A percentile compares a stretch with the other conserved stretches of the same genome.
phyloP scores from a whole-genome alignment of 2,797 vertebrate species.

The Australoheros facetus region DNA sequence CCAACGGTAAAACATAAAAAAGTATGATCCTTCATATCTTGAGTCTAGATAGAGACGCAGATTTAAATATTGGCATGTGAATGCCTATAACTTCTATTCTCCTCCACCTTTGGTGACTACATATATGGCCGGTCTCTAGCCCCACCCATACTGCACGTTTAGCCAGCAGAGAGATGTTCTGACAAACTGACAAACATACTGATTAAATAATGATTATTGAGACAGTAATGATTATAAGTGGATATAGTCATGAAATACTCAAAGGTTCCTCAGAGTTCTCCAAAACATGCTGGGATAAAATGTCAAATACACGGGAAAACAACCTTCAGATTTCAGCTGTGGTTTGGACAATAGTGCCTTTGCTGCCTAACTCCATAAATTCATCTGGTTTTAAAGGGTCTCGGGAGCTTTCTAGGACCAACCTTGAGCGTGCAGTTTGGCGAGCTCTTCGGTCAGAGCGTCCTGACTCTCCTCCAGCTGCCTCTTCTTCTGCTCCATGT shows the following conservation, averaged over 20 bases:
- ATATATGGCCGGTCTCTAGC: too few species aligned
- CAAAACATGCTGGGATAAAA: not conserved
- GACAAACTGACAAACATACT: not conserved
- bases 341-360: not conserved
- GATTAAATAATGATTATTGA: not conserved
- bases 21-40: too few species aligned
- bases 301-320: too few species aligned
- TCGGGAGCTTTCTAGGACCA: not conserved
- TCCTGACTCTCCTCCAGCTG: slow-evolving; percentile 92
- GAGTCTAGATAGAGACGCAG: too few species aligned
- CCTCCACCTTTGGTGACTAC: too few species aligned
- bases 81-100: too few species aligned
- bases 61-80: too few species aligned
- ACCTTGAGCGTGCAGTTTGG: slow-evolving; percentile 89
- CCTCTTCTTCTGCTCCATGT: slow-evolving; percentile 92
- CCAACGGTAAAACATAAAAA: too few species aligned
- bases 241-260: too few species aligned
- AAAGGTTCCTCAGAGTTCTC: not conserved
- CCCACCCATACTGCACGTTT: too few species aligned
- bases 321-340: not conserved
- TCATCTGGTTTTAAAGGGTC: not conserved
- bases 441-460: slow-evolving; percentile 87
- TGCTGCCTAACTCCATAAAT: not conserved
- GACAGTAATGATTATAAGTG: not conserved
- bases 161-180: too few species aligned